Evolutionary conservation across 2,113 vertebrate species (phyloP).

Genomic region (Benitochromis conjunctus): DNA sequence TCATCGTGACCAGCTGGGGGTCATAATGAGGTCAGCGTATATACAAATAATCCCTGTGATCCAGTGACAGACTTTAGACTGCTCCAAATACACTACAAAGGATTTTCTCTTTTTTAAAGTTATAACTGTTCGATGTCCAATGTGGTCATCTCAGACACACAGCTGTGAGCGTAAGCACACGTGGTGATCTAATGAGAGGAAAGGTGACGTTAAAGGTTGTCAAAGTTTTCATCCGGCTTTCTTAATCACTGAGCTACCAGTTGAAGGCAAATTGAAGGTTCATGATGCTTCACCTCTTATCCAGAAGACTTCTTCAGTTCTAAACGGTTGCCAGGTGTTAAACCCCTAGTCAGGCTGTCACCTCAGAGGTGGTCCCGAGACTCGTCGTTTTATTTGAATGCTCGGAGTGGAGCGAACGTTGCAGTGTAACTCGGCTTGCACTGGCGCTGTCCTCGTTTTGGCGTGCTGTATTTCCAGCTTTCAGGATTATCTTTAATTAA

Average conservation of each 20-base stretch:
- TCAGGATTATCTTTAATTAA: not conserved
- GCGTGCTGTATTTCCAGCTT: not conserved
- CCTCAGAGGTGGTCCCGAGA: not conserved
- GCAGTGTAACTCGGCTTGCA: not conserved
- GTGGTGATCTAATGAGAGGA: not conserved
- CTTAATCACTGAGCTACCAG: not conserved
- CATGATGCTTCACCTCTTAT: not conserved
- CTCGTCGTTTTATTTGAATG: not conserved
- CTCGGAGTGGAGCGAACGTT: not conserved
- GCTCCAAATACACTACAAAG: too few relatives aligned
- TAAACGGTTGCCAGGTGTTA: not conserved
- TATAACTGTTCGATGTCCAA: not conserved
- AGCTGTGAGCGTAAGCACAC: not conserved
- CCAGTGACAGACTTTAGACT: not conserved
- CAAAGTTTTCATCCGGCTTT: not conserved
- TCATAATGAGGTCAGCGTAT: not conserved
- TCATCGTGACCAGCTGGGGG: not conserved
- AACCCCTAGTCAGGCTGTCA: not conserved
- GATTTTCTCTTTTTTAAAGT: too few relatives aligned
- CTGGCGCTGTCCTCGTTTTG: not conserved
- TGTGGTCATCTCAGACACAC: not conserved
- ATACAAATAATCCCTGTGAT: not conserved
- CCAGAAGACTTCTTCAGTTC: not conserved
- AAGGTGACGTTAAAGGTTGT: not conserved
- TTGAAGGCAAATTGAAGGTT: not conserved